A percentile compares a stretch with the other conserved stretches of the same genome.
Evolutionary conservation across 2,888 invertebrate genomes (phyloP).

Genomic region (Orchestes rusci): DNA sequence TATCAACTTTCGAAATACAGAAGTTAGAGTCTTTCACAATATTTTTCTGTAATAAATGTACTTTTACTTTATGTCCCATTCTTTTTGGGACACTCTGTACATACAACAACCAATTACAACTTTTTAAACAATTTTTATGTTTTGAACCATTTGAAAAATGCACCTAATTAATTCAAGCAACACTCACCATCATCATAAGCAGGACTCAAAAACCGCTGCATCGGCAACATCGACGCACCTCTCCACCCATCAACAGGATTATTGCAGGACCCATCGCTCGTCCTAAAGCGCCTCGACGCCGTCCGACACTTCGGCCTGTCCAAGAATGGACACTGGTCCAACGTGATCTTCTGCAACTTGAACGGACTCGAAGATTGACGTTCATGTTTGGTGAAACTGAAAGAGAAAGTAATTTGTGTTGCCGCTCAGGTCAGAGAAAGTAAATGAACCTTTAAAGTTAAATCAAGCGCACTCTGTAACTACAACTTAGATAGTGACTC

Average conservation of each 20-base stretch:
- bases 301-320: constrained; percentile 62
- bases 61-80: too few relatives aligned
- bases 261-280: constrained; percentile 85
- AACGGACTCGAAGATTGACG: constrained; percentile 27
- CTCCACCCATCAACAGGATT: constrained; percentile 68
- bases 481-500: too few relatives aligned
- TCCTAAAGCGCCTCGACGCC: constrained; percentile 67
- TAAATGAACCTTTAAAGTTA: neutral
- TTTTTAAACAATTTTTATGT: too few relatives aligned
- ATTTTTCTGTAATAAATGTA: too few relatives aligned
- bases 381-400: constrained; percentile 32
- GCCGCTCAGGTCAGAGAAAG: neutral
- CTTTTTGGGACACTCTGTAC: too few relatives aligned
- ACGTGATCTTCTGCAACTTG: constrained; percentile 26
- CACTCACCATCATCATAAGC: constrained; percentile 68
- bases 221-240: constrained; percentile 77
- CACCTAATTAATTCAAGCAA: neutral
- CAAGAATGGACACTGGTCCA: constrained; percentile 55
- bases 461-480: too few relatives aligned
- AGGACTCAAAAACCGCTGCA: constrained; percentile 73
- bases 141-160: too few relatives aligned
- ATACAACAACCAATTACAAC: too few relatives aligned
- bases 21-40: too few relatives aligned
- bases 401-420: too few relatives aligned
- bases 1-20: too few relatives aligned